Conservation (phyloP, 2,888 invertebrate species). For the Spilosoma lubricipeda region DNA sequence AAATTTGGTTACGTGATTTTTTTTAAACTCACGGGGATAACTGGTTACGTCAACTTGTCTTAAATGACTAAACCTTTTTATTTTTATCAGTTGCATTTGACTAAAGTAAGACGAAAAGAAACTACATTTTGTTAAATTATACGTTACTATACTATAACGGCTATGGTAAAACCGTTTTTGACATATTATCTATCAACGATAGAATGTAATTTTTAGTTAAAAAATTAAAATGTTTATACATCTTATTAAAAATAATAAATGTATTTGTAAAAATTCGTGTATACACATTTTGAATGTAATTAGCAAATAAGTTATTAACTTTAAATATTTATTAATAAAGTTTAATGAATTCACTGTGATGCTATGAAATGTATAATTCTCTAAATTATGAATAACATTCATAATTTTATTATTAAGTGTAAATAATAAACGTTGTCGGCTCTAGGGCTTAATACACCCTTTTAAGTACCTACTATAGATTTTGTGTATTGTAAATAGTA, state of each 20-base stretch:
- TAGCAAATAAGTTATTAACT: constrained; percentile 35
- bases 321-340: constrained; percentile 36
- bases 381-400: constrained; percentile 52
- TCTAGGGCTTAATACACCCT: constrained; percentile 53
- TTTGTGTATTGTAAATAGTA: constrained; percentile 56
- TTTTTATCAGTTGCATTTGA: neutral
- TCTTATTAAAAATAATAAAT: neutral
- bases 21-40: neutral
- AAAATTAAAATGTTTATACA: neutral
- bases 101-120: neutral
- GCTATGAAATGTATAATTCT: constrained; percentile 71
- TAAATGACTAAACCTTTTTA: neutral
- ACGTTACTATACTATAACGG: neutral
- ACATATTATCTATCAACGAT: neutral
- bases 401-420: constrained; percentile 45
- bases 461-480: constrained; percentile 54
- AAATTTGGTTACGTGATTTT: neutral
- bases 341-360: constrained; percentile 82
- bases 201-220: neutral
- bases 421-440: constrained; percentile 41
- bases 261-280: constrained; percentile 21
- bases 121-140: neutral
- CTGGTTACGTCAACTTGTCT: no score
- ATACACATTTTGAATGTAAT: constrained; percentile 31
- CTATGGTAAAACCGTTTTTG: neutral